phyloP scores from a whole-genome alignment of 2,797 vertebrate species.

The Dromococcyx pavoninus region DNA sequence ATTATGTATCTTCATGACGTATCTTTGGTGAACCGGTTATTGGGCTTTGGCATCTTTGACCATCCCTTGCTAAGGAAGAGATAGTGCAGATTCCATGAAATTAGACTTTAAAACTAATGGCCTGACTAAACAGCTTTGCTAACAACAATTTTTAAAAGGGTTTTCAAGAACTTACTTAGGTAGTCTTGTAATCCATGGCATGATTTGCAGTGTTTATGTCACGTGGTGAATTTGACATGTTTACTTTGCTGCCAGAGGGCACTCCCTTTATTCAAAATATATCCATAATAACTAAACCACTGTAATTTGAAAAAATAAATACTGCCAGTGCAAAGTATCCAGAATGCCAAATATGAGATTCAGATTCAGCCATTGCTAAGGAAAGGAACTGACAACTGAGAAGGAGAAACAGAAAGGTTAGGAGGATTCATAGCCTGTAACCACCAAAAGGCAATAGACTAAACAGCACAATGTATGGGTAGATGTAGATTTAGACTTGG shows the following conservation, averaged over 20 bases:
- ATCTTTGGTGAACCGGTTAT: not conserved
- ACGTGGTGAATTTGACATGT: not conserved
- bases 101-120: not conserved
- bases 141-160: not conserved
- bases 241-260: not conserved
- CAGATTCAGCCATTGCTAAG: not conserved
- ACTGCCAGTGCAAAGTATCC: not conserved
- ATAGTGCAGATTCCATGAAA: not conserved
- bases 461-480: not conserved
- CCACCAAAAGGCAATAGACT: not conserved
- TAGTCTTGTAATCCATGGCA: not conserved
- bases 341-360: not conserved
- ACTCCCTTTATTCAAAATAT: not conserved
- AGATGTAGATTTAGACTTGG: not conserved
- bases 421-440: not conserved
- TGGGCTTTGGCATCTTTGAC: not conserved
- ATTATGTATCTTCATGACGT: not conserved
- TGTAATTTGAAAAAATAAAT: not conserved
- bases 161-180: not conserved
- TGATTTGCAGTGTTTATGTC: not conserved
- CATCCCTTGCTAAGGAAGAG: not conserved
- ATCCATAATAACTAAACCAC: not conserved
- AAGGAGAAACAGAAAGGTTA: not conserved
- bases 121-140: not conserved
- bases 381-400: not conserved